Evolutionary conservation across 1,140 invertebrate genomes (phyloP), one percentile per base, ranked within the genome.

Genomic region (Microplitis mediator): DNA sequence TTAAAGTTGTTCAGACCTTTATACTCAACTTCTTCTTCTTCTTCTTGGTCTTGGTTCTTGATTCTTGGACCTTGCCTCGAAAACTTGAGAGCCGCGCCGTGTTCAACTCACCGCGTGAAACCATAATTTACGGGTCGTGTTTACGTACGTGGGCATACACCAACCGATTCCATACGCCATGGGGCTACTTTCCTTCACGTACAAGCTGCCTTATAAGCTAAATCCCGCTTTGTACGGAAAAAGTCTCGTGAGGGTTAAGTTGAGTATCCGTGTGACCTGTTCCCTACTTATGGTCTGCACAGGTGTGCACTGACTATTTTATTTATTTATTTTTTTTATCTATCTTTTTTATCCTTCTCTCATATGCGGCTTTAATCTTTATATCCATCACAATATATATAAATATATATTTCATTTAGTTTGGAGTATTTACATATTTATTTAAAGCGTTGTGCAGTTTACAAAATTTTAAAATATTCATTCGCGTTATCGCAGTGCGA

Each of bases 101-200:
- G 69, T 71, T 71, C 69, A 71, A 71, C 45, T 63, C 58, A 45
- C 39, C 54, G 71, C 71, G 71, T 68, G 64, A 68, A 73, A 68
- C 71, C 71, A 73, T 73, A 67, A 73, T 68, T 73, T 73, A 68
- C 71, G 71, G 64, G 64, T 72, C 51, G 64, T 64, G 52, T 67
- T 67, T 72, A 72, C 71, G 70, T 72, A 66, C 62, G 63, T 72
- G 63, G 63, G 64, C 52, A 72, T 72, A 72, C 51, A 62, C 52
- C 16, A 58, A 34, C 70, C 23, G 58, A 39, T 60, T 61, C 58
- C 58, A 14, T 69, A 45, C 31, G 54, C 16, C 35, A 36, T 60
- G 16, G 51, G 54, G 35, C 67, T 45, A 69, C 67, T 69, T 64
- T 64, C 62, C 62, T 64, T 64, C 34, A 23, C 39, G 36, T 70